Base-by-base conservation (phyloP, 92 coral and sea anemone genomes). In the Porites rus region DNA sequence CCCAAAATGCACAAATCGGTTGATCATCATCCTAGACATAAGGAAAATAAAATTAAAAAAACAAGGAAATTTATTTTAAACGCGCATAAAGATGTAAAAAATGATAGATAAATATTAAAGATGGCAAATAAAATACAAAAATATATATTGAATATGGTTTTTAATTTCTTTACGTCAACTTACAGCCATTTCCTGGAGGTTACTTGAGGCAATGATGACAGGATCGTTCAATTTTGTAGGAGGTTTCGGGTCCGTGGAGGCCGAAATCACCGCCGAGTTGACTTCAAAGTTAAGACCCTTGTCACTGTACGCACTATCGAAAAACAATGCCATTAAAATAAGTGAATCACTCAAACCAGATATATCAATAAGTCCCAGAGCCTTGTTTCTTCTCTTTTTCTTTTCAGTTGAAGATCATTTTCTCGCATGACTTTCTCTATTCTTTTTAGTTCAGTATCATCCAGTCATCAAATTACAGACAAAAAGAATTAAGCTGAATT, bases 1-100 rank as follows among this genome's bases (percentile, higher is more conserved):
- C 96, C 98, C 98, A 94, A 86, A 84, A 94, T 51, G 98, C 91
- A 50, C 98, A 94, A 46, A 94, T 94, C 69, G 98, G 98, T 51
- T 69, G 51, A n/a, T 84, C 64, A 1, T 86, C 93, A 53, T 51
- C 82, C 6, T 94, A 90, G 58, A 94, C 72, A 94, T 93, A 52
- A 63, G 79, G 58, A 63, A n/a, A 2, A 87, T 53, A 21, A 65
- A 58, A 58, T 53, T n/a, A n/a, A 19, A 24, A 56, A 75, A 19
- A 61, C 17, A n/a, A 21, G 4, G 25, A 10, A 59, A 77, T 17
- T 14, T 62, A 14, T 31, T 25, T n/a, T 4, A 24, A 54, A 20
- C 18, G 50, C 21, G 8, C 22, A 13, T 69, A 22, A 2, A 51
- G 25, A 7, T 10, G 17, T 9, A 16, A 73, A 16, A 73, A 46